Percentiles rank a stretch among this genome's conserved stretches.
These are phyloP conservation scores for Babyrousa celebensis DNA, from an alignment of 2,797 vertebrate species.

Conservation along the genomic window DNA sequence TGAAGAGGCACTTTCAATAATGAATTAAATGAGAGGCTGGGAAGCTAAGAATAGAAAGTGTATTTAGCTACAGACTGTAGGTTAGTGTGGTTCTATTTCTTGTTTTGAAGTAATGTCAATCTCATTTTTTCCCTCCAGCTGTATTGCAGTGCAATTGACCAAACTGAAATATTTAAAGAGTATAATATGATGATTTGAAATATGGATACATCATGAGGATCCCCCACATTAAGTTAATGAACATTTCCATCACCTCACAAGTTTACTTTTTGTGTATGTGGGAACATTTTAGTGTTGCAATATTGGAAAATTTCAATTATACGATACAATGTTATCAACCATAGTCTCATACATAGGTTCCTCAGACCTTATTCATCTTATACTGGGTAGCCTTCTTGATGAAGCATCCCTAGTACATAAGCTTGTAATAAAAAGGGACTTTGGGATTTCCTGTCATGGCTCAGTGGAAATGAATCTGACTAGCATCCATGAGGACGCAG, in stretches of 20 bases:
- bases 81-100: not conserved
- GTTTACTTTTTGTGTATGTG: not conserved
- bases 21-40: not conserved
- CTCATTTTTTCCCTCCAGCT: not conserved
- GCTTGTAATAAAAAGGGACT: slow-evolving; percentile 30
- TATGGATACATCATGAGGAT: not conserved
- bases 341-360: not conserved
- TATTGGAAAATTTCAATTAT: not conserved
- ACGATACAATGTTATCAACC: not conserved
- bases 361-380: not conserved
- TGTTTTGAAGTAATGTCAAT: slow-evolving; percentile 32
- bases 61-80: not conserved
- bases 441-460: not conserved
- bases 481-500: no score
- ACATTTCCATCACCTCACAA: not conserved
- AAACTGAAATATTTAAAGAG: slow-evolving; percentile 4
- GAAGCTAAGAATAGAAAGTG: not conserved
- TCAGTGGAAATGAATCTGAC: no score
- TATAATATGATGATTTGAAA: not conserved
- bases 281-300: not conserved
- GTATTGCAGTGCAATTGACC: not conserved
- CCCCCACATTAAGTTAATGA: not conserved
- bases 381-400: not conserved
- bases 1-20: not conserved
- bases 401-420: not conserved